Base-by-base conservation (phyloP, 2,797 vertebrate genomes). In the Rhinogobio ventralis region DNA sequence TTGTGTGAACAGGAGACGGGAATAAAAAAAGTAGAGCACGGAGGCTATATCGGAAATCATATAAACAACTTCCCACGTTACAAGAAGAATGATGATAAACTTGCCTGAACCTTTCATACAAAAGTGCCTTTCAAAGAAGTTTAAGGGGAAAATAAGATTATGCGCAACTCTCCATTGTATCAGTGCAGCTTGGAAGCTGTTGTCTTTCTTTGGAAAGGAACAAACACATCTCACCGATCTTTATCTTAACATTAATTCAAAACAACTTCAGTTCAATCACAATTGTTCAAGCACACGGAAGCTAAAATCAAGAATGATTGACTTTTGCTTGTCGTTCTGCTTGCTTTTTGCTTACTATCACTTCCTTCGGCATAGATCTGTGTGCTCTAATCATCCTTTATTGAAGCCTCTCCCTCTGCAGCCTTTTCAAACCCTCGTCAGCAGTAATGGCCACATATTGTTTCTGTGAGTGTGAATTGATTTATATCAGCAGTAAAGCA, bases 391-490 rank as follows among this genome's bases (percentile, higher is more conserved):
- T 95, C 93, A 93, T 93, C 90, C 92, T 93, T 91, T 94, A 95
- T 94, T 94, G 94, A 95, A 93, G 86, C 83, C 73, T 89, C 92
- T 93, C 91, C 92, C 92, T 93, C 91, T 92, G 92, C 91, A 93
- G 93, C 91, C 90, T 90, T 92, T 91, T 89, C 92, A 90, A 91
- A 94, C 93, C 94, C 92, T 92, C 93, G 91, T 95, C 95, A 95
- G 95, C 94, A 94, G 93, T 95, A 95, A 95, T 93, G 93, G 93
- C 78, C 86, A 92, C 93, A 95, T 95, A 95, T 94, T 93, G 94
- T 95, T 94, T 94, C 94, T 95, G 94, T 95, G 95, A 94, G 94
- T 94, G 94, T 94, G 93, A 95, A 95, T 93, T 95, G 94, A 96
- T 96, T 94, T 94, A 95, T 95, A 95, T 95, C 92, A 87, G 91